Base-by-base conservation (phyloP, 2,797 vertebrate genomes). In the Hyperoplus lanceolatus region DNA sequence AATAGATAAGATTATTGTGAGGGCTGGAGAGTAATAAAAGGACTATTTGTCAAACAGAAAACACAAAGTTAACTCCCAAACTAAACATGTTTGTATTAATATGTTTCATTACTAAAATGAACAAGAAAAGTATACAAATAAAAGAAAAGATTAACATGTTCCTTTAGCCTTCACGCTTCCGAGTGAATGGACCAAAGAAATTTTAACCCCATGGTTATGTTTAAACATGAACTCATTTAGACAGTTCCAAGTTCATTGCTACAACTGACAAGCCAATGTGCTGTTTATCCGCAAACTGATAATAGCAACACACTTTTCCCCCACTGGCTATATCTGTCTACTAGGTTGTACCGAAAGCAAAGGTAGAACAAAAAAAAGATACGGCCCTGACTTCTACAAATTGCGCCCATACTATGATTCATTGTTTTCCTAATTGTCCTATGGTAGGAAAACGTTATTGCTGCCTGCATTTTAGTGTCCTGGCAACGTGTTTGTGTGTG, bases 1-100 rank as follows among this genome's bases (percentile, higher is more conserved):
- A 65, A 65, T 55, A 9, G 14, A 53, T 14, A 29, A 42, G 13
- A 21, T 49, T 8, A 73, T 45, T 77, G 61, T 54, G 29, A 70
- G 41, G 4, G 58, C 10, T 72, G 41, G 36, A 4, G 54, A 62
- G 45, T 7, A 65, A 53, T 63, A 8, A 42, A 41, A 68, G 6
- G 3, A 11, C 53, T 56, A 29, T 42, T 21, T 49, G 1, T 73
- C 15, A 8, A 70, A 5, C 16, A 15, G 8, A 60, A 81, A 42
- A 18, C 29, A 45, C 11, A 71, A 29, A 29, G 29, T 29, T 4
- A 63, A 13, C 29, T 39, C 29, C 8, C 10, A 0, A 18, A 67
- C 49, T 43, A 3, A 58, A 50, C 29, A 29, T 29, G 29, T 29
- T 29, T 29, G 29, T 29, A 29, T 29, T 62, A 2, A 53, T 46